Percentiles rank a stretch among this genome's conserved stretches.
Evolutionary conservation across 2,797 vertebrate species (phyloP).

Genomic region (Micrastur ruficollis): DNA sequence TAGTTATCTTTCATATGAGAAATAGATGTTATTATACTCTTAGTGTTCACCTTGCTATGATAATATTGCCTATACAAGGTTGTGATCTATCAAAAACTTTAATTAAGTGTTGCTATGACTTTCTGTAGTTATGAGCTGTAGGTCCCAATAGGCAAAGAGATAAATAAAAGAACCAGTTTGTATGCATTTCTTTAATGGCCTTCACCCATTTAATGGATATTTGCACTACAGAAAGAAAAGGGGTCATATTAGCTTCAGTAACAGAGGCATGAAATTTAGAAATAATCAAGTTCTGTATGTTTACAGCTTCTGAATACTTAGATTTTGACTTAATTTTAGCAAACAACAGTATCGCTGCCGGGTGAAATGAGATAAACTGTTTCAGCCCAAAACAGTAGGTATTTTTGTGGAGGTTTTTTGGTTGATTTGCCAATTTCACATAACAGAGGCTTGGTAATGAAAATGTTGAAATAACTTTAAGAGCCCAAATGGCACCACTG

Average conservation of each 20-base stretch:
- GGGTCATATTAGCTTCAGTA: background rate
- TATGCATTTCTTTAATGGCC: background rate
- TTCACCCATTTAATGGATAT: background rate
- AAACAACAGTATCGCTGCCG: background rate
- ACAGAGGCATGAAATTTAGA: background rate
- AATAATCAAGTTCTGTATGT: background rate
- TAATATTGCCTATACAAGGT: too few species aligned
- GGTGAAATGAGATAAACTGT: background rate
- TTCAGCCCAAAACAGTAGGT: background rate
- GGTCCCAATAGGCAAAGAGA: background rate
- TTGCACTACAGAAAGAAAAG: background rate
- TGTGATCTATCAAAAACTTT: background rate
- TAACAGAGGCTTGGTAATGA: background rate
- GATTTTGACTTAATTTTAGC: background rate
- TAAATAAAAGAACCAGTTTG: background rate
- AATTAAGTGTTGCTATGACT: background rate
- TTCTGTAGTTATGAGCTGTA: background rate
- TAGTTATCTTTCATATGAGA: background rate
- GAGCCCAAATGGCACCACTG: background rate
- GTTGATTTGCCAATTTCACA: background rate
- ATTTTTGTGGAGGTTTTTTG: background rate
- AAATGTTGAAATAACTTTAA: conserved; percentile 22
- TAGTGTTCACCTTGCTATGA: background rate
- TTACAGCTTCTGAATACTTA: background rate
- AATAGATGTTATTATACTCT: background rate